Evolutionary conservation across 2,888 invertebrate species (phyloP).

Genomic region (Heliconius aoede): DNA sequence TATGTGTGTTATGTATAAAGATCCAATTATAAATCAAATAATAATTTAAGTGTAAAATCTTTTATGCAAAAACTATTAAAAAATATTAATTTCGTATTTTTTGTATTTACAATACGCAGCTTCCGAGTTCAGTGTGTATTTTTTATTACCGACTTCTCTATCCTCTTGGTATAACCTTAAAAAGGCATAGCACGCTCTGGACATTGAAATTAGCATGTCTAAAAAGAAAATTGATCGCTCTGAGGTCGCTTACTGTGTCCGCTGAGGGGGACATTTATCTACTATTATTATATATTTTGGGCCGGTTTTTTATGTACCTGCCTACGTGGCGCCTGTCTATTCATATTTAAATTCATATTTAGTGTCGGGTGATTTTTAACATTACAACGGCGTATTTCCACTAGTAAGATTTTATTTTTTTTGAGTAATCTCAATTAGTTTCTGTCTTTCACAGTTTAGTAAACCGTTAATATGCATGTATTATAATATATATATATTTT

Average conservation of each 20-base stretch:
- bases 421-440: neutral
- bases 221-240: slow-evolving; percentile 74
- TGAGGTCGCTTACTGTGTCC: slow-evolving; percentile 76
- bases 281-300: slow-evolving; percentile 75
- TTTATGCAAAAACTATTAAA: too few relatives aligned
- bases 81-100: neutral
- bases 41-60: too few relatives aligned
- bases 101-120: neutral
- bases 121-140: neutral
- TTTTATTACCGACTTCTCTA: neutral
- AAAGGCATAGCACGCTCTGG: slow-evolving; percentile 57
- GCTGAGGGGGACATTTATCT: slow-evolving; percentile 78
- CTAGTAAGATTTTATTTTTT: neutral
- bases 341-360: slow-evolving; percentile 80
- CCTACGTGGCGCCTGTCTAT: slow-evolving; percentile 81
- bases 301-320: slow-evolving; percentile 82
- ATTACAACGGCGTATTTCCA: slow-evolving; percentile 57
- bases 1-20: too few relatives aligned
- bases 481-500: too few relatives aligned
- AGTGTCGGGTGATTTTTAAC: slow-evolving; percentile 79
- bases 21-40: too few relatives aligned
- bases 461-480: neutral
- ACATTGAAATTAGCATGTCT: slow-evolving; percentile 78
- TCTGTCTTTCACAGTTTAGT: neutral
- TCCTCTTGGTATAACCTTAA: slow-evolving; percentile 27